Evolutionary conservation across 2,113 vertebrate genomes (phyloP), one percentile per base, ranked within the genome.

Genomic region (Bubo blakistoni): DNA sequence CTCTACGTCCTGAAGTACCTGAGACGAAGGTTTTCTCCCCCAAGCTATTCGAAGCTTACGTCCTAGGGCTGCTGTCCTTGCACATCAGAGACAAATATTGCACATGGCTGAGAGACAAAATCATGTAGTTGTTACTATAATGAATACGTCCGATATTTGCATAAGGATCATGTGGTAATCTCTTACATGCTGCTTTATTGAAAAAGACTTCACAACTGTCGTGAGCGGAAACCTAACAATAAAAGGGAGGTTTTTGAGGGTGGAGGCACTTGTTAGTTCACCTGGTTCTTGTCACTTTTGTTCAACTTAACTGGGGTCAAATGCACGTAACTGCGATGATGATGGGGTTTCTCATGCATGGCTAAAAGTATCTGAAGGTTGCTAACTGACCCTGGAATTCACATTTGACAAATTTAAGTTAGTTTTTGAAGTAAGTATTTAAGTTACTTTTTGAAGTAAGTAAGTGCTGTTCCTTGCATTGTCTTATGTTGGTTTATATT

Each of bases 1-100:
- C 99, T 99, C 81, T 99, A 99, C 89, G 98, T 99, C 95, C 99
- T 99, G 94, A 99, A 99, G 98, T 99, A 99, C 96, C 99, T 99
- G 95, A 98, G 99, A 11, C 93, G 99, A 72, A 99, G 99, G 63
- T 99, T 99, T 98, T 99, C 99, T 11, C 99, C 99, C 1, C 99
- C 99, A 82, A 99, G 98, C 98, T 99, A 99, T 98, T 99, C 99
- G 3, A 99, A 99, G 98, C 98, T 99, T 58, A 99, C 99, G 1
- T 98, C 99, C 4, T 99, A 99, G 98, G 95, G 89, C 17, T 71
- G 14, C 69, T 85, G 21, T 32, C 36, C 44, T 58, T 42, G 80
- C 59, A 84, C 63, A 32, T 49, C 42, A 79, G 57, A 70, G 76
- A 94, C 91, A 73, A 73, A 16, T 72, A 73, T 24, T 59, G 91